Base-by-base conservation (phyloP, 35 echinoderm and acorn worm genomes). In the Heliocidaris erythrogramma region DNA sequence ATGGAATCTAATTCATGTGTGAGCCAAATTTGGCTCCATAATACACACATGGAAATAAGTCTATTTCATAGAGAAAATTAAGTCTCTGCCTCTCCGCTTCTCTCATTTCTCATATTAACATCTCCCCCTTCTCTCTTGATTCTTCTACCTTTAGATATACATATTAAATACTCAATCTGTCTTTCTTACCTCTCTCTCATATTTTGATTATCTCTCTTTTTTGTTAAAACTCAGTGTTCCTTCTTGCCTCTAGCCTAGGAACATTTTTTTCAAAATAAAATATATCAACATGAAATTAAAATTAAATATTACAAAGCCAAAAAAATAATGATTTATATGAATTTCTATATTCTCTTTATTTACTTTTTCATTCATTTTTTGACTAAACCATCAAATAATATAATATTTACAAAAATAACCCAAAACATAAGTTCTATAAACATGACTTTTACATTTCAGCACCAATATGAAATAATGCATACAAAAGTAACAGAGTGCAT, bases 311-410 rank as follows among this genome's bases (percentile, higher is more conserved):
- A 8, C 27, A 78, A 78, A 18, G n/a, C 27, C 3, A 6, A n/a
- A 78, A 27, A 78, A 18, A 42, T 1, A 42, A 42, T 42, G 35
- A 78, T 9, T 21, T 78, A 27, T 27, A 78, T 78, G 65, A 78
- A 78, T 89, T 86, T 48, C 31, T 89, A 48, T 89, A 89, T 17
- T 89, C 47, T 48, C 87, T 89, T 89, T 89, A 89, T 89, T 89
- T 48, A 89, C 31, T 47, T 89, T 89, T 48, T 89, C 47, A 47
- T 48, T 89, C 47, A 89, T 30, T 47, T 89, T 48, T 47, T n/a
- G 87, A 89, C 87, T 89, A 89, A 89, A 89, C 87, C 87, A 89
- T 89, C 87, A 89, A 89, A 89, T 89, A 47, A 89, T 89, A 89
- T 89, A 89, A 5, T 89, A 89, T 89, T 32, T 89, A 89, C 87